Conservation (phyloP, 2,113 vertebrate species). For the Dromiciops gliroides region DNA sequence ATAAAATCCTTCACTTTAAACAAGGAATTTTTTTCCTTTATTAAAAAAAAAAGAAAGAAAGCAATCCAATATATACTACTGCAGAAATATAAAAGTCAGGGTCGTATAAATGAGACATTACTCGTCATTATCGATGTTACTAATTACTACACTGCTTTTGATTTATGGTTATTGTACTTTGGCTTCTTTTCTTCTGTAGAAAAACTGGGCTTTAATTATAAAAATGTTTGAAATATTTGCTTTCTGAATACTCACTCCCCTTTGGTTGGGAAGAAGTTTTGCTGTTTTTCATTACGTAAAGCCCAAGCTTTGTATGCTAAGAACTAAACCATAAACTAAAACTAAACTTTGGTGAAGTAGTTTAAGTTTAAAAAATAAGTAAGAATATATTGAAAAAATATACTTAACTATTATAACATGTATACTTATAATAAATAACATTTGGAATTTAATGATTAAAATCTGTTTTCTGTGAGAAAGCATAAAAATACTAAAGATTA, state of each 20-base stretch:
- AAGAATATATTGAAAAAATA: constrained; percentile 35
- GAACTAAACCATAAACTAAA: constrained; percentile 53
- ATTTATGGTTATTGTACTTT: constrained; percentile 64
- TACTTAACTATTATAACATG: constrained; percentile 7
- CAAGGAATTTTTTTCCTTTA: constrained; percentile 55
- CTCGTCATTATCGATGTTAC: constrained; percentile 54
- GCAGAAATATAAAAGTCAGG: not conserved
- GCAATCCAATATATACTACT: constrained; percentile 23
- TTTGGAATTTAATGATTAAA: constrained; percentile 13
- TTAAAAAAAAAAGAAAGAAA: constrained; percentile 37
- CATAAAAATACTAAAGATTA: not conserved
- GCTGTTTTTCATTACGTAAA: constrained; percentile 63
- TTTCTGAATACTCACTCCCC: constrained; percentile 50
- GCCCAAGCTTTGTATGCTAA: constrained; percentile 46
- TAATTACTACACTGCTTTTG: constrained; percentile 60
- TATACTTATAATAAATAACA: not conserved
- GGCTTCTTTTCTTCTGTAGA: constrained; percentile 49
- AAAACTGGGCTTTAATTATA: constrained; percentile 53
- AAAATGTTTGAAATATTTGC: constrained; percentile 68
- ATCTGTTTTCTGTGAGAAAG: not conserved
- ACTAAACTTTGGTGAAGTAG: not conserved
- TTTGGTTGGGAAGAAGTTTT: constrained; percentile 62
- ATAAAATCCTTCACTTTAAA: constrained; percentile 68
- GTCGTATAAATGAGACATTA: constrained; percentile 51
- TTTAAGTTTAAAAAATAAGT: constrained; percentile 15